Conservation (phyloP, 2,888 invertebrate genomes). For the Xylota sylvarum region DNA sequence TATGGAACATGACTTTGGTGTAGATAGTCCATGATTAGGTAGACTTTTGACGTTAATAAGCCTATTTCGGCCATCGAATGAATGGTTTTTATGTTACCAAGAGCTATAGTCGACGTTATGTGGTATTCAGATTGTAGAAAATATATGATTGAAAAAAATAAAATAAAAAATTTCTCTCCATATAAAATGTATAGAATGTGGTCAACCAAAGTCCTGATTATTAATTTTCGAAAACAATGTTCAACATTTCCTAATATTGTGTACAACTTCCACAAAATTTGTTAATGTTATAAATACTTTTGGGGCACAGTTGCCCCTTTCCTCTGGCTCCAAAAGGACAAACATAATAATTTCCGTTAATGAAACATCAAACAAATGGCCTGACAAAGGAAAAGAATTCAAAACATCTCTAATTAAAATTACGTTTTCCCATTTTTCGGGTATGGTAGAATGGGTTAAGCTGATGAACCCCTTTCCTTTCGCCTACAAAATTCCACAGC, state of each 20-base stretch:
- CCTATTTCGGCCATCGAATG: too few relatives aligned
- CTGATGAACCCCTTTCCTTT: neutral
- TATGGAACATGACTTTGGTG: too few relatives aligned
- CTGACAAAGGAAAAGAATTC: conserved; percentile 43
- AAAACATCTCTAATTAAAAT: conserved; percentile 57
- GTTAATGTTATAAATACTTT: neutral
- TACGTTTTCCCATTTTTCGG: conserved; percentile 21
- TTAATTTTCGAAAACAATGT: neutral
- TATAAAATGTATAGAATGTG: too few relatives aligned
- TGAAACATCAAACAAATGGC: conserved; percentile 56
- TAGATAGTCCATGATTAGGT: too few relatives aligned
- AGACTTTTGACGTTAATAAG: too few relatives aligned
- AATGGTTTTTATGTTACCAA: too few relatives aligned
- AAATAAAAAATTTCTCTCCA: too few relatives aligned
- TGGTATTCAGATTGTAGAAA: too few relatives aligned
- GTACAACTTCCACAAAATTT: neutral
- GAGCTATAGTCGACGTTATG: too few relatives aligned
- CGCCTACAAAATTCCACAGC: conserved; percentile 10
- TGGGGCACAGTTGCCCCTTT: neutral
- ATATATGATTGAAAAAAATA: too few relatives aligned
- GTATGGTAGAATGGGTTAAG: conserved; percentile 17
- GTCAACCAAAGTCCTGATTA: too few relatives aligned
- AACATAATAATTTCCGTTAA: conserved; percentile 42
- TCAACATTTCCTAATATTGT: neutral
- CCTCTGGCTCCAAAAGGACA: neutral